phyloP scores from a whole-genome alignment of 1,140 invertebrate species.

The Drosophila gunungcola region DNA sequence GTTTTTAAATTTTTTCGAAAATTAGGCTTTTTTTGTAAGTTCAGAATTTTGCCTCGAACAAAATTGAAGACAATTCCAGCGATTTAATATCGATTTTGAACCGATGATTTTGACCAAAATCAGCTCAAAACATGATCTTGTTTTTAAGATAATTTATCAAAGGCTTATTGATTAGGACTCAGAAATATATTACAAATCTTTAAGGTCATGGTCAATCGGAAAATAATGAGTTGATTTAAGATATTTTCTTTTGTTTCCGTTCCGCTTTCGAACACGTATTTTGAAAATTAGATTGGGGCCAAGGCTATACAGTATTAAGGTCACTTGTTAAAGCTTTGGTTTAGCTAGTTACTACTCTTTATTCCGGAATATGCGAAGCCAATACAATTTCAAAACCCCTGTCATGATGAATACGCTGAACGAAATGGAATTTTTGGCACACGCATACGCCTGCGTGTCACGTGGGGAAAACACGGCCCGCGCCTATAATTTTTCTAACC shows the following conservation, averaged over 20 bases:
- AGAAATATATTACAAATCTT: background rate
- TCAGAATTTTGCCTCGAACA: too few relatives aligned
- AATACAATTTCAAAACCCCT: slow-evolving; percentile 20
- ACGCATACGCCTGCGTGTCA: slow-evolving; percentile 48
- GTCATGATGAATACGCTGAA: slow-evolving; percentile 8
- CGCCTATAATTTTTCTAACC: slow-evolving; percentile 32
- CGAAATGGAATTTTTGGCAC: slow-evolving; percentile 36
- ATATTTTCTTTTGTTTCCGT: background rate
- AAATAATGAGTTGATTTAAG: background rate
- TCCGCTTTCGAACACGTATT: background rate
- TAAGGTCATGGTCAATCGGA: slow-evolving; percentile 1
- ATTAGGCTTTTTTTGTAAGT: too few relatives aligned
- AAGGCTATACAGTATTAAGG: background rate
- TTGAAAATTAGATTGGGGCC: background rate
- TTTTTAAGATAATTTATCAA: too few relatives aligned
- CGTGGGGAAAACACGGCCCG: slow-evolving; percentile 37
- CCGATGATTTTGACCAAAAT: background rate
- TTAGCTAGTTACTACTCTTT: background rate
- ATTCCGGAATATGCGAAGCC: background rate
- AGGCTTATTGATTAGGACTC: too few relatives aligned
- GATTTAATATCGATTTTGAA: background rate
- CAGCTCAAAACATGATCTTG: too few relatives aligned
- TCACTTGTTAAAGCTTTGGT: too few relatives aligned
- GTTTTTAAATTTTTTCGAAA: too few relatives aligned
- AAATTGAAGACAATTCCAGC: too few relatives aligned